phyloP scores from a whole-genome alignment of 2,797 vertebrate species.

The Schizopygopsis malacanthus region DNA sequence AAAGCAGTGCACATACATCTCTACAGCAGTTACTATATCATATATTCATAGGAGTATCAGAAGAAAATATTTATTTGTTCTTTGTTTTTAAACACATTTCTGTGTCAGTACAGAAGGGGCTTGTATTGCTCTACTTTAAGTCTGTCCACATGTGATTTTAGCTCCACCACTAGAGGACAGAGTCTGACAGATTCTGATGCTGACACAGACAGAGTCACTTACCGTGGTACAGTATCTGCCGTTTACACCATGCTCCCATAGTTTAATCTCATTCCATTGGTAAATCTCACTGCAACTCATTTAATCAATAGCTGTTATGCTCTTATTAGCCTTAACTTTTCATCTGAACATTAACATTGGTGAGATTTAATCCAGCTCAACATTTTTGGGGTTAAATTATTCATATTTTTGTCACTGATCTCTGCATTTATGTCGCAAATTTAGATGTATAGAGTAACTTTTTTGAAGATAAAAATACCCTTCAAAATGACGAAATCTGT shows the following conservation, averaged over 20 bases:
- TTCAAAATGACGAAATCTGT: neutral
- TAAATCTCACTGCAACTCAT: neutral
- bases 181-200: neutral
- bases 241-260: neutral
- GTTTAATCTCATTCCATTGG: no score
- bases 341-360: neutral
- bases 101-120: neutral
- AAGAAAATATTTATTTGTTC: neutral
- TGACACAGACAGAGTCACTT: no score
- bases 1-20: neutral
- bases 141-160: neutral
- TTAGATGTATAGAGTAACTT: no score
- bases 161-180: slow-evolving; percentile 24
- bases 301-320: neutral
- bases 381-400: neutral
- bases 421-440: neutral
- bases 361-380: neutral
- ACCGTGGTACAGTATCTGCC: neutral
- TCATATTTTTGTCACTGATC: neutral
- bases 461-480: neutral
- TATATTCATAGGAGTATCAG: neutral
- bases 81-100: neutral
- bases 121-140: neutral
- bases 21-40: neutral
- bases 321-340: neutral